phyloP scores from a whole-genome alignment of 1,140 invertebrate species.

The Drosophila subpulchrella region DNA sequence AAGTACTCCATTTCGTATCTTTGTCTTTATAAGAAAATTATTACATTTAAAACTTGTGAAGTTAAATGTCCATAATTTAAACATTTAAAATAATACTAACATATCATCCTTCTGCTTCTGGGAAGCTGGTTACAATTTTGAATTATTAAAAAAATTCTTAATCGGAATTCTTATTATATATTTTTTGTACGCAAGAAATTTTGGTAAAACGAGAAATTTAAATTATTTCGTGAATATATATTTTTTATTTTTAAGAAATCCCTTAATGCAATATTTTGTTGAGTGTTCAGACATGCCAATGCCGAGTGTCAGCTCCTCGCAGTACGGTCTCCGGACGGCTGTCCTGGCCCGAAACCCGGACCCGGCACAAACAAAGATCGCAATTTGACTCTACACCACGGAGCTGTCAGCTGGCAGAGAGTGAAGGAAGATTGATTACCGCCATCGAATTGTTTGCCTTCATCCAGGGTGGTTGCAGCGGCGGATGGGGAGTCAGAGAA shows the following conservation, averaged over 20 bases:
- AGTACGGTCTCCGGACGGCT: constrained; percentile 23
- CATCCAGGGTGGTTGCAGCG: constrained; percentile 26
- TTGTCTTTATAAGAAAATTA: no score
- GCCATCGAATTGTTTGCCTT: constrained; percentile 84
- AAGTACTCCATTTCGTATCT: no score
- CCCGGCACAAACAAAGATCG: constrained; percentile 80
- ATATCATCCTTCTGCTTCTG: no score
- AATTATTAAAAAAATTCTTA: no score
- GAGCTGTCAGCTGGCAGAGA: constrained; percentile 82
- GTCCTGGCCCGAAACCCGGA: constrained; percentile 50
- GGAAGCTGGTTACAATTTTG: no score
- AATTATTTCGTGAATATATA: no score
- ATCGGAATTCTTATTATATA: no score
- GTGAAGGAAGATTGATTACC: constrained; percentile 85
- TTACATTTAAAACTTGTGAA: no score
- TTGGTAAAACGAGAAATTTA: no score
- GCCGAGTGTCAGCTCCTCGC: constrained; percentile 45
- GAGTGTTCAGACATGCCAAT: constrained; percentile 44
- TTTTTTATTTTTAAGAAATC: not conserved
- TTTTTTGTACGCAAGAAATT: no score
- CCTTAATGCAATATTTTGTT: not conserved
- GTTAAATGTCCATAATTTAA: no score
- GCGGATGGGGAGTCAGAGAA: constrained; percentile 6
- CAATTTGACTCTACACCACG: constrained; percentile 84
- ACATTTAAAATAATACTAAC: no score